Evolutionary conservation across 2,797 vertebrate genomes (phyloP), one percentile per base, ranked within the genome.

Genomic region (Alauda arvensis): DNA sequence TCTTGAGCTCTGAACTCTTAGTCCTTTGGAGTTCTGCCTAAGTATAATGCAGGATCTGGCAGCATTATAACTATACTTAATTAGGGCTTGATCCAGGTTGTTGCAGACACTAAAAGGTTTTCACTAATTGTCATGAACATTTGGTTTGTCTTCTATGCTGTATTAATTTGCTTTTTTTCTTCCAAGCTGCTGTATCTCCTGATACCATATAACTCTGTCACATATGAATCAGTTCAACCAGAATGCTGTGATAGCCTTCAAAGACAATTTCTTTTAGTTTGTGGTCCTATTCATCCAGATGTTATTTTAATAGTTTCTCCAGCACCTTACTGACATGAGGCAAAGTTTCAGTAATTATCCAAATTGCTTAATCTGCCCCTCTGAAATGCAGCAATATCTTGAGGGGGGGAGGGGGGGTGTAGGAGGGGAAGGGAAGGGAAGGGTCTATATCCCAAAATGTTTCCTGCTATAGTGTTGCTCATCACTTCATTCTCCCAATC

Each of bases 341-440:
- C 40, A 80, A 57, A 71, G 4, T 37, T 62, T 26, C 31, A 52
- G 24, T 21, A 39, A 26, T 71, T 62, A 18, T 10, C 24, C 12
- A 5, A 37, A 85, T 11, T 83, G 31, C 21, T 59, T 57, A 42
- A 26, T 34, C 20, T 70, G 20, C 5, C 20, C 10, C 6, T 86
- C 39, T 62, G 34, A 83, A 75, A 71, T 34, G 6, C 33, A 89
- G 14, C 18, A 71, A 23, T 40, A 23, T 28, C 9, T 61, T 8
- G 3, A 56, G 9, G 6, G 8, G 3, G 56, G 9, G 5, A 40
- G 40, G 14, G 14, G 39, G 40, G 40, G 7, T 14, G 16, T 16
- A 16, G 2, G 6, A 3, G 7, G 5, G 18, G 7, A 11, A 0
- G 4, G 18, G 7, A 11, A 0, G 4, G 1, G 4, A 1, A 0